Percentiles rank a stretch among this genome's conserved stretches.
phyloP scores from a whole-genome alignment of 2,888 invertebrate species.

The Drosophila suboccidentalis region DNA sequence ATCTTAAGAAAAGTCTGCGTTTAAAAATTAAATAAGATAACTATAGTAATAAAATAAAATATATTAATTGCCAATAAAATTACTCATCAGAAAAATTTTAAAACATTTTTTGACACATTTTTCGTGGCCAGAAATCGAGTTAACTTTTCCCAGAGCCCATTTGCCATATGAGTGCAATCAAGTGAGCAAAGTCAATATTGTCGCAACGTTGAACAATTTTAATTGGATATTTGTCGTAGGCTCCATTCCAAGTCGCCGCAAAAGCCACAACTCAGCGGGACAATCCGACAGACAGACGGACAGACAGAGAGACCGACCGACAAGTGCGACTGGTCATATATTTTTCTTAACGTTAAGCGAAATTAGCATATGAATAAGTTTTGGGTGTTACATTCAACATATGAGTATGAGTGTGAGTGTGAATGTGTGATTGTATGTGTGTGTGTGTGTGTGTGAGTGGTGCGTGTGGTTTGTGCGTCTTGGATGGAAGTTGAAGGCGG shows the following conservation, averaged over 20 bases:
- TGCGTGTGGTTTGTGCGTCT: conserved; percentile 62
- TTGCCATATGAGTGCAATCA: conserved; percentile 25
- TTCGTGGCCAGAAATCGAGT: background rate
- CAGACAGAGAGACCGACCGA: conserved; percentile 15
- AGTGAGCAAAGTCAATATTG: conserved; percentile 49
- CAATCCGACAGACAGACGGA: background rate
- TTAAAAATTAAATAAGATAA: background rate
- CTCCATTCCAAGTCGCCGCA: conserved; percentile 32
- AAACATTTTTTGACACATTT: conserved; percentile 13
- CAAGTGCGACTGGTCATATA: conserved; percentile 63
- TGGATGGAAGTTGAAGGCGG: conserved; percentile 39
- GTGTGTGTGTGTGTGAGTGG: conserved; percentile 31
- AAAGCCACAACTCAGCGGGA: conserved; percentile 45
- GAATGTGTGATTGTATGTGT: conserved; percentile 20
- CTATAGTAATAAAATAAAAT: too few species aligned
- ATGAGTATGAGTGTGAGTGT: background rate
- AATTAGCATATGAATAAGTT: conserved; percentile 77
- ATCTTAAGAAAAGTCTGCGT: background rate
- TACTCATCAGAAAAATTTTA: background rate
- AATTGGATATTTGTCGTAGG: conserved; percentile 72
- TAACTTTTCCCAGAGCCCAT: conserved; percentile 22
- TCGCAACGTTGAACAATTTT: conserved; percentile 68
- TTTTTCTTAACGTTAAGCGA: conserved; percentile 63
- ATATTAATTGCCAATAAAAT: background rate
- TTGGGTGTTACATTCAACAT: conserved; percentile 46